These are phyloP conservation scores for Lanistes nyassanus DNA, from an alignment of 1,140 invertebrate species.

Conservation along the genomic window DNA sequence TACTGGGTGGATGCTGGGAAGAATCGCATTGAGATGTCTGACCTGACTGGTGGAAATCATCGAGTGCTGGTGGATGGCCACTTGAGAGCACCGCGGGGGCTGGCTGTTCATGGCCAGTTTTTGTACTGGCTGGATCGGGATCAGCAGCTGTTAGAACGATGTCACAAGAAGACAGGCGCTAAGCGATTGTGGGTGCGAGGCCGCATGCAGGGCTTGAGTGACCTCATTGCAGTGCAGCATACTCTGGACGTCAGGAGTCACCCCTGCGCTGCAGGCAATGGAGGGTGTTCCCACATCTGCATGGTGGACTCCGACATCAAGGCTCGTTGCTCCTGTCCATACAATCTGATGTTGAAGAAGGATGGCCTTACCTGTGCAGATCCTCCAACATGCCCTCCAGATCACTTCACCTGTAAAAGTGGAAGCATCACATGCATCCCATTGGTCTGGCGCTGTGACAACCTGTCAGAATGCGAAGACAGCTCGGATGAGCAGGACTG, in stretches of 20 bases:
- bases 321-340: slow-evolving; percentile 60
- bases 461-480: slow-evolving; percentile 79
- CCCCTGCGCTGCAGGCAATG: slow-evolving; percentile 55
- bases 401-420: slow-evolving; percentile 64
- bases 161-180: slow-evolving; percentile 53
- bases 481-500: slow-evolving; percentile 83
- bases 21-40: slow-evolving; percentile 71
- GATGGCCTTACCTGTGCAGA: slow-evolving; percentile 59
- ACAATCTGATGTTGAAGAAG: slow-evolving; percentile 51
- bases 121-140: slow-evolving; percentile 99
- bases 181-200: slow-evolving; percentile 52
- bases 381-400: slow-evolving; percentile 59
- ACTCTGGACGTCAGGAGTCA: slow-evolving; percentile 46
- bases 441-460: slow-evolving; percentile 69
- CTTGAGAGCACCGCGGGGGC: slow-evolving; percentile 95
- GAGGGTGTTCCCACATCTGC: slow-evolving; percentile 93
- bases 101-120: slow-evolving; percentile 90
- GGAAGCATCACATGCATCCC: slow-evolving; percentile 61
- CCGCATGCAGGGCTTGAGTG: slow-evolving; percentile 73
- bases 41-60: slow-evolving; percentile 81
- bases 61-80: slow-evolving; percentile 71
- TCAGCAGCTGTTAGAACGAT: slow-evolving; percentile 70
- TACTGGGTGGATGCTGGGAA: slow-evolving; percentile 70
- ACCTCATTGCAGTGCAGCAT: slow-evolving; percentile 70
- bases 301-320: slow-evolving; percentile 72